Evolutionary conservation across 2,113 vertebrate species (phyloP).

Genomic region (Zeus faber): DNA sequence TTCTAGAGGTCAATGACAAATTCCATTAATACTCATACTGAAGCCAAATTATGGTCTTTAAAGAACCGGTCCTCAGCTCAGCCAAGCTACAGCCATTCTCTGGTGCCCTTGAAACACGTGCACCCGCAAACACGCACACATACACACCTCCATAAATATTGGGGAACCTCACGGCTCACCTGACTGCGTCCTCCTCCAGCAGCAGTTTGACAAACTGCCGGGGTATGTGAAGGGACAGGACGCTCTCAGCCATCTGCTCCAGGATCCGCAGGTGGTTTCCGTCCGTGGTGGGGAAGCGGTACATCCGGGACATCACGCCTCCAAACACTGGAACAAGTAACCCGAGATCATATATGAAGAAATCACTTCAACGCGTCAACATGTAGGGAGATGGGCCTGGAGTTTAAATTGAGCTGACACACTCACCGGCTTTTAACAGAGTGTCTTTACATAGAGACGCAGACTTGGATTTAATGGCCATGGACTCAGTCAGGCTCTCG

Average conservation of each 20-base stretch:
- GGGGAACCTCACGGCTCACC: slow-evolving; percentile 75
- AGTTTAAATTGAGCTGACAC: too few species aligned
- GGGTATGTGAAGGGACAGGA: slow-evolving; percentile 89
- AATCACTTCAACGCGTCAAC: too few species aligned
- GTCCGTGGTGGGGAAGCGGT: slow-evolving; percentile 94
- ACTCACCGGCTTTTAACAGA: slow-evolving; percentile 89
- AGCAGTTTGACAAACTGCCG: slow-evolving; percentile 95
- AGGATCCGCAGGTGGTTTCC: slow-evolving; percentile 94
- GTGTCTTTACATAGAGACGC: slow-evolving; percentile 92
- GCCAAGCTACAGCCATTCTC: too few species aligned
- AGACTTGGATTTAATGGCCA: slow-evolving; percentile 89
- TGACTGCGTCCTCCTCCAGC: slow-evolving; percentile 93
- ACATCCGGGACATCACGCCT: slow-evolving; percentile 93
- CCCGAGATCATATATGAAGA: too few species aligned
- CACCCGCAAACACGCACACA: neutral
- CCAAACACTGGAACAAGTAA: slow-evolving; percentile 86
- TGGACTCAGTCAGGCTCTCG: slow-evolving; percentile 92
- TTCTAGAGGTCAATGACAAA: too few species aligned
- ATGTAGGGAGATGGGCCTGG: too few species aligned
- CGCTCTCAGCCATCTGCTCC: slow-evolving; percentile 97
- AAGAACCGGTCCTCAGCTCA: too few species aligned
- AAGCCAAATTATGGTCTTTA: too few species aligned
- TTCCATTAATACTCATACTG: too few species aligned
- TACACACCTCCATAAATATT: neutral
- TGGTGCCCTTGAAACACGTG: too few species aligned